phyloP scores from a whole-genome alignment of 1,140 invertebrate species.

The Drosophila bipectinata region DNA sequence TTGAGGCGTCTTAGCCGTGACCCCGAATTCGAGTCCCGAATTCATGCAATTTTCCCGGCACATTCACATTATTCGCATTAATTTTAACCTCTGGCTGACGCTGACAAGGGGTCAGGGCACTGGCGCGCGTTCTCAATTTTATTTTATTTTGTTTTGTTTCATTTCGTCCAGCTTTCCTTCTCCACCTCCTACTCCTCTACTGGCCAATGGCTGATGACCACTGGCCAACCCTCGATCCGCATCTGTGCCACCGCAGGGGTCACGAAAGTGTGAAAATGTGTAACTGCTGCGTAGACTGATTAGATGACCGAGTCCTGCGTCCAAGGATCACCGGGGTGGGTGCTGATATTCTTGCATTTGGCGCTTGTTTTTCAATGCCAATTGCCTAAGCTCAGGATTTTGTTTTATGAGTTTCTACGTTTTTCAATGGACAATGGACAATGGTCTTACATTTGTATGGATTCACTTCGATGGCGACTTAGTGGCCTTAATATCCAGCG shows the following conservation, averaged over 20 bases:
- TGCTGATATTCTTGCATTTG: constrained; percentile 34
- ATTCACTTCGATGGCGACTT: constrained; percentile 67
- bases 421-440: constrained; percentile 30
- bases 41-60: constrained; percentile 73
- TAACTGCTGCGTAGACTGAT: constrained; percentile 56
- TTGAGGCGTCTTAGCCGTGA: constrained; percentile 76
- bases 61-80: constrained; percentile 78
- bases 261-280: constrained; percentile 78
- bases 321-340: constrained; percentile 47
- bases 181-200: background rate
- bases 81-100: constrained; percentile 71
- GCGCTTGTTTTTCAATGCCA: constrained; percentile 66
- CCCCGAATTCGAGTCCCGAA: constrained; percentile 65
- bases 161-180: constrained; percentile 2
- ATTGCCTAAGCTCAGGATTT: constrained; percentile 78
- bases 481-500: constrained; percentile 61
- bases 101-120: constrained; percentile 72
- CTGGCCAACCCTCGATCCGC: constrained; percentile 49
- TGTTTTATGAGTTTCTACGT: constrained; percentile 4
- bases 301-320: constrained; percentile 47
- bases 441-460: constrained; percentile 57
- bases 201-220: constrained; percentile 50
- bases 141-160: constrained; percentile 42
- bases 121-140: constrained; percentile 58
- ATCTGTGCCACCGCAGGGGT: constrained; percentile 67